Evolutionary conservation across 2,113 vertebrate genomes (phyloP).

Genomic region (Apteryx owenii): DNA sequence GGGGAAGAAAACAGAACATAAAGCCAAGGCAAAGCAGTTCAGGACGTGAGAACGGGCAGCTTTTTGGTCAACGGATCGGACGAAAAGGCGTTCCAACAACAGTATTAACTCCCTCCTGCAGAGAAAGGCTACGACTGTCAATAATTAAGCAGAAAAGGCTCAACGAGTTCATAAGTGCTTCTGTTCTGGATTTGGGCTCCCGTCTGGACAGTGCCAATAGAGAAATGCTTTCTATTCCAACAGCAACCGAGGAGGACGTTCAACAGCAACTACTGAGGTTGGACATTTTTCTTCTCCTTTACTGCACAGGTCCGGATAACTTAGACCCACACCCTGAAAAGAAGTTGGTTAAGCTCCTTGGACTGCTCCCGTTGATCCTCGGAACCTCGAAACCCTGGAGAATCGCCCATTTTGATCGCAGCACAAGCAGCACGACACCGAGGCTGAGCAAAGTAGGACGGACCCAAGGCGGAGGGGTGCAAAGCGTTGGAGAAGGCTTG

Average conservation of each 20-base stretch:
- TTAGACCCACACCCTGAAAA: not conserved
- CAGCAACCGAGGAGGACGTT: not conserved
- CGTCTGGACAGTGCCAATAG: not conserved
- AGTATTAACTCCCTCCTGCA: not conserved
- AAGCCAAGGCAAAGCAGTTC: not conserved
- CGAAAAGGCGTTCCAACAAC: not conserved
- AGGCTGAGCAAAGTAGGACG: not conserved
- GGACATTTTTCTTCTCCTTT: not conserved
- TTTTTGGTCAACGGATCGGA: fast-evolving
- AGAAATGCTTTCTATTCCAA: not conserved
- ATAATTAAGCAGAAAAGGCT: not conserved
- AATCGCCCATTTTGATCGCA: not conserved
- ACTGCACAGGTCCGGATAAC: not conserved
- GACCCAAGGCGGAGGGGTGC: too few relatives aligned
- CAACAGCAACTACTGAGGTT: not conserved
- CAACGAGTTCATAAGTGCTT: not conserved
- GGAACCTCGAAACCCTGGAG: not conserved
- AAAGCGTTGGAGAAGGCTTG: not conserved
- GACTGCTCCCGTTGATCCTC: fast-evolving
- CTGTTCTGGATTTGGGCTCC: not conserved
- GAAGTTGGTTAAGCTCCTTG: too few relatives aligned
- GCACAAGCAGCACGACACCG: not conserved
- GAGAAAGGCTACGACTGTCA: fast-evolving
- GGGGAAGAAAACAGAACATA: not conserved
- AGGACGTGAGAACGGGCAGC: not conserved